A percentile compares a stretch with the other conserved stretches of the same genome.
Evolutionary conservation across 2,888 invertebrate genomes (phyloP).

Genomic region (Danaus chrysippus): DNA sequence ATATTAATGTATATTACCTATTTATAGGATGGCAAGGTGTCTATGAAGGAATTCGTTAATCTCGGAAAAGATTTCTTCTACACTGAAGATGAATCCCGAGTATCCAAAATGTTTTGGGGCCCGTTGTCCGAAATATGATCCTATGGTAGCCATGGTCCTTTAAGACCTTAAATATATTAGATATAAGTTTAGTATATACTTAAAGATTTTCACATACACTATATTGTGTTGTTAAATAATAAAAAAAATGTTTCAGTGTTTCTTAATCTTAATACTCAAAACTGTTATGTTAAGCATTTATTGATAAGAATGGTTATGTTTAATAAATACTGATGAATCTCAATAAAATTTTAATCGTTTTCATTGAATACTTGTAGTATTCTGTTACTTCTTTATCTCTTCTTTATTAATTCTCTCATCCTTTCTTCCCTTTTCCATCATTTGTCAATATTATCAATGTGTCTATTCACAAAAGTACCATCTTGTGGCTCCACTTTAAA

Average conservation of each 20-base stretch:
- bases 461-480: too few species aligned
- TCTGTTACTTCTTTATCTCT: not conserved
- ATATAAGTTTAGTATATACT: constrained; percentile 8
- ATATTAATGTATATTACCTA: not conserved
- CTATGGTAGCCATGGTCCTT: constrained; percentile 5
- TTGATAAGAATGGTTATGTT: not conserved
- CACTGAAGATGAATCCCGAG: constrained; percentile 85
- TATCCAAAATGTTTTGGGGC: constrained; percentile 93
- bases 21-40: constrained; percentile 84
- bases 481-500: too few species aligned
- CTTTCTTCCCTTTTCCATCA: too few species aligned
- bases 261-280: not conserved
- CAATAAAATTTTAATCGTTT: not conserved
- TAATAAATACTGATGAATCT: not conserved
- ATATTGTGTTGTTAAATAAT: not conserved
- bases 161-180: constrained; percentile 13
- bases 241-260: not conserved
- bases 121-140: constrained; percentile 81
- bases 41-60: constrained; percentile 87
- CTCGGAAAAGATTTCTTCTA: constrained; percentile 89
- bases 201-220: not conserved
- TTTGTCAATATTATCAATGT: too few species aligned
- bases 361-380: not conserved
- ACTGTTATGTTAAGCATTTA: not conserved
- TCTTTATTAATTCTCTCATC: too few species aligned